phyloP scores from a whole-genome alignment of 2,113 vertebrate species.

The Myotis brandtii region DNA sequence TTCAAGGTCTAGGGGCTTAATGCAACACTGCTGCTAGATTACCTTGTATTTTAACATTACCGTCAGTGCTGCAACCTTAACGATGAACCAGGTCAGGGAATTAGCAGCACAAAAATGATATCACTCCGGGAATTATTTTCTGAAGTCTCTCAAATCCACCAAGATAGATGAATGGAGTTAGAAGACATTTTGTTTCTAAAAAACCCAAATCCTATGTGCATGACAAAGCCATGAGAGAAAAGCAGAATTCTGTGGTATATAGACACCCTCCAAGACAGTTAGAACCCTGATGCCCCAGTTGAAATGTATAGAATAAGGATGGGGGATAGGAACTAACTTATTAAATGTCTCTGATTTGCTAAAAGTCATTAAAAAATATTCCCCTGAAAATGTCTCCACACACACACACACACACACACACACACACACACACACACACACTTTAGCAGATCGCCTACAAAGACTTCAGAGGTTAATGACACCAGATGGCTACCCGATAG shows the following conservation, averaged over 20 bases:
- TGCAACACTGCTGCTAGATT: neutral
- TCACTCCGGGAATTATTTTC: neutral
- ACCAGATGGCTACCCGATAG: neutral
- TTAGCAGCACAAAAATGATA: neutral
- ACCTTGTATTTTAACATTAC: neutral
- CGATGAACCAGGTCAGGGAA: neutral
- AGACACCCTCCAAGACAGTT: neutral
- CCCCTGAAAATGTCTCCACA: too few relatives aligned
- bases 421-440: neutral
- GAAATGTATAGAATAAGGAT: neutral
- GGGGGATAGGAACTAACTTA: neutral
- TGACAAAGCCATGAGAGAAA: neutral
- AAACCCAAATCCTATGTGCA: neutral
- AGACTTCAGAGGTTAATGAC: slow-evolving; percentile 21
- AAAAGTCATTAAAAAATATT: slow-evolving; percentile 5
- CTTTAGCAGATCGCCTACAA: neutral
- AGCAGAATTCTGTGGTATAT: neutral
- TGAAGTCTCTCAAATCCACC: neutral
- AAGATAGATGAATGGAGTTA: neutral
- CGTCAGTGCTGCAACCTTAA: neutral
- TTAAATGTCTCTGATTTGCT: slow-evolving; percentile 7
- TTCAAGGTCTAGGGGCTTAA: neutral
- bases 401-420: too few relatives aligned
- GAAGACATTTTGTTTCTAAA: neutral
- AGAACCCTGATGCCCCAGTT: neutral